These are phyloP conservation scores for Scaptomyza flava DNA, from an alignment of 2,888 invertebrate genomes.

Conservation along the genomic window DNA sequence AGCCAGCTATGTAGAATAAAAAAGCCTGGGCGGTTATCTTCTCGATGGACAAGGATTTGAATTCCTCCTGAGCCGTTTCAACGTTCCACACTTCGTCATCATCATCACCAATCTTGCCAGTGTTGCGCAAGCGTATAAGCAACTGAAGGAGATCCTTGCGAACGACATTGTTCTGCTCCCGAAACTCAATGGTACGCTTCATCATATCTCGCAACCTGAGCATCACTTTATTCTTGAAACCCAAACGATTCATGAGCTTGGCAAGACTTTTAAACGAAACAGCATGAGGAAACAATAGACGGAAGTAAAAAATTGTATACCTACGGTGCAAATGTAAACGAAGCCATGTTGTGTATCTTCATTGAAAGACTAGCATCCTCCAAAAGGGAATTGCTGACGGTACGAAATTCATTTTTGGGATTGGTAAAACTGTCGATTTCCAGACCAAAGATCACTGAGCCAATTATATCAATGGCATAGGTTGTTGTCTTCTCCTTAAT, in stretches of 20 bases:
- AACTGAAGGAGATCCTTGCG: conserved; percentile 85
- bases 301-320: conserved; percentile 15
- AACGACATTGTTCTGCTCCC: conserved; percentile 83
- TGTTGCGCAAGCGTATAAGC: conserved; percentile 84
- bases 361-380: conserved; percentile 25
- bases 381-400: conserved; percentile 57
- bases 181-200: conserved; percentile 82
- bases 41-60: conserved; percentile 82
- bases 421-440: conserved; percentile 82
- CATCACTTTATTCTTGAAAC: conserved; percentile 57
- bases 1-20: conserved; percentile 85
- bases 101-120: conserved; percentile 80
- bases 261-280: conserved; percentile 58
- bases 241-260: conserved; percentile 58
- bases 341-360: conserved; percentile 57
- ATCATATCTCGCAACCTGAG: conserved; percentile 82
- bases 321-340: conserved; percentile 78
- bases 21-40: conserved; percentile 82
- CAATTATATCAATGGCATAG: conserved; percentile 84
- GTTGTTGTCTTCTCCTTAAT: conserved; percentile 81
- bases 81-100: conserved; percentile 77
- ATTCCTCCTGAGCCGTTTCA: conserved; percentile 64
- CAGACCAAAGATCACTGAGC: conserved; percentile 84
- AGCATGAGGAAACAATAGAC: not conserved
- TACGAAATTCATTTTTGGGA: conserved; percentile 81